Evolutionary conservation across 2,888 invertebrate genomes (phyloP).

Genomic region (Candidula unifasciata): DNA sequence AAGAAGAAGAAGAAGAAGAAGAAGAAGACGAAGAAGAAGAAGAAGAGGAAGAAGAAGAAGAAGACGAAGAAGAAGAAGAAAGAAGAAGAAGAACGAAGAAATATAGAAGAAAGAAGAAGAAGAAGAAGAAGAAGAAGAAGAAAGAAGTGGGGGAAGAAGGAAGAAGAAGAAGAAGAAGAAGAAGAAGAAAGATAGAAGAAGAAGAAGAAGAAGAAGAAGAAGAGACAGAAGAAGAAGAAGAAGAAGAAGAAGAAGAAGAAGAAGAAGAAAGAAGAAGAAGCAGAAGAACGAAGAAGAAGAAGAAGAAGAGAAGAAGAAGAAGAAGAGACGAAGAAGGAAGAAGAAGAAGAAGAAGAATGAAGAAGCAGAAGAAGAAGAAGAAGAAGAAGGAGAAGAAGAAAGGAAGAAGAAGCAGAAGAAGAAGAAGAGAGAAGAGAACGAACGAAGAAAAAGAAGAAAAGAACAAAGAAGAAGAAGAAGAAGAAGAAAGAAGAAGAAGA

Average conservation of each 20-base stretch:
- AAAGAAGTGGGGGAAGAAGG: too few relatives aligned
- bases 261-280: background rate
- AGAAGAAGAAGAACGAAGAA: background rate
- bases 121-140: too few relatives aligned
- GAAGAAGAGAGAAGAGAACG: too few relatives aligned
- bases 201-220: background rate
- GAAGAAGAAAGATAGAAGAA: background rate
- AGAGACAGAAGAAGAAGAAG: background rate
- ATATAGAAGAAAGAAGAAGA: background rate
- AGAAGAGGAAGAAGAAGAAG: too few relatives aligned
- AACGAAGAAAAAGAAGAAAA: too few relatives aligned
- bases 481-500: slow-evolving; percentile 25
- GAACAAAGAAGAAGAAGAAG: background rate
- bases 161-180: background rate
- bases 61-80: background rate
- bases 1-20: background rate
- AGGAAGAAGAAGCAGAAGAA: too few relatives aligned
- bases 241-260: background rate
- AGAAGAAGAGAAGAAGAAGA: too few relatives aligned
- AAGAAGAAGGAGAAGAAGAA: background rate
- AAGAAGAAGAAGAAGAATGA: background rate
- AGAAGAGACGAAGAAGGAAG: background rate
- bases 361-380: too few relatives aligned
- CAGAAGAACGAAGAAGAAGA: too few relatives aligned
- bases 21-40: too few relatives aligned